Percentiles rank a stretch among this genome's conserved stretches.
Conservation (phyloP, 53 echinoderm and acorn worm genomes). For the Apostichopus leukothele region DNA sequence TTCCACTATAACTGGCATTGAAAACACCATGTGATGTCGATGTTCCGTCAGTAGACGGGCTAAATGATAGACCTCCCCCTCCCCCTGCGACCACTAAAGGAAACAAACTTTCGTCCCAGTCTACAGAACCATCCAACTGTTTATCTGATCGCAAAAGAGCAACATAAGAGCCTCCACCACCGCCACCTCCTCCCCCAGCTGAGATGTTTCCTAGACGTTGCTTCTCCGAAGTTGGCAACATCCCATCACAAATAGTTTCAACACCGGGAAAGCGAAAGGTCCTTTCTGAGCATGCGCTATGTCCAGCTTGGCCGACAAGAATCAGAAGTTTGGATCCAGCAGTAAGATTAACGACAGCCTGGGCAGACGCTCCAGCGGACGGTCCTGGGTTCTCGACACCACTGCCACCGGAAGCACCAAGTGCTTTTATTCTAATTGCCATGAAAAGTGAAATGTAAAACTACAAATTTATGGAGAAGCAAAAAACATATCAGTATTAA, state of each 20-base stretch:
- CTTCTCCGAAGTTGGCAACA: conserved; percentile 25
- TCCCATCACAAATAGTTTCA: conserved; percentile 50
- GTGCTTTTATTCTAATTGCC: conserved; percentile 57
- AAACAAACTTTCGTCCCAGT: not conserved
- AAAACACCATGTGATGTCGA: conserved; percentile 4
- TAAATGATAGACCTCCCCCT: conserved; percentile 85
- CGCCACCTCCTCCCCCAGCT: conserved; percentile 90
- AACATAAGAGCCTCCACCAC: conserved; percentile 68
- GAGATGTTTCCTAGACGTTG: conserved; percentile 52
- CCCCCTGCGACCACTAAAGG: conserved; percentile 73
- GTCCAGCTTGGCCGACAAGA: conserved; percentile 83
- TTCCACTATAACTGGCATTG: conserved; percentile 49
- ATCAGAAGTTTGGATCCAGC: conserved; percentile 66
- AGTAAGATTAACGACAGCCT: conserved; percentile 66
- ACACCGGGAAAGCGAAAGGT: not conserved
- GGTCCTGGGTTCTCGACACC: conserved; percentile 86
- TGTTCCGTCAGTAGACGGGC: conserved; percentile 28
- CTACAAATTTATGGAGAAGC: too few species aligned
- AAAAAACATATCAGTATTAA: too few species aligned
- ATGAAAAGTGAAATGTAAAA: not conserved
- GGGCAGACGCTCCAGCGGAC: conserved; percentile 65
- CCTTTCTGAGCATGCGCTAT: conserved; percentile 60
- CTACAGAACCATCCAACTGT: not conserved
- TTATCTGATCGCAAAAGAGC: not conserved
- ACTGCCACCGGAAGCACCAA: conserved; percentile 82